Conservation (phyloP, 2,797 vertebrate genomes). For the Bradypodion pumilum region DNA sequence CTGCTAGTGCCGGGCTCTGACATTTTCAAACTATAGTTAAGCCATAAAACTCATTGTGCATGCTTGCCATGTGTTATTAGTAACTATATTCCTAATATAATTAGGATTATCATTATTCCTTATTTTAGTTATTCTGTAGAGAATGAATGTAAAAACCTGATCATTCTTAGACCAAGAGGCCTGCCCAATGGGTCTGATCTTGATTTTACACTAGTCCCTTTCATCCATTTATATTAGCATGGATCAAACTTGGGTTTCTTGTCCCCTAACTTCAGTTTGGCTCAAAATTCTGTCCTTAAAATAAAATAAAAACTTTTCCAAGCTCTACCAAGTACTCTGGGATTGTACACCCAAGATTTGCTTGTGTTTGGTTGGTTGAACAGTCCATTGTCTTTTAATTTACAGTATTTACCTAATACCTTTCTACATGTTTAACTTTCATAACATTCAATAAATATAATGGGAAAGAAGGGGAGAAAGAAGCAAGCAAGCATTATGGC, state of each 20-base stretch:
- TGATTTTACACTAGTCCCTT: too few relatives aligned
- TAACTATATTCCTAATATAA: slow-evolving; percentile 61
- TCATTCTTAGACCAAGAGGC: too few relatives aligned
- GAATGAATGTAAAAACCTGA: slow-evolving; percentile 64
- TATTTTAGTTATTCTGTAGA: slow-evolving; percentile 69
- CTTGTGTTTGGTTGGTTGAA: background rate
- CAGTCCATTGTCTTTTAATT: background rate
- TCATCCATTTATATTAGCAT: too few relatives aligned
- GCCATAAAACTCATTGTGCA: slow-evolving; percentile 18
- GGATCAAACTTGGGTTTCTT: too few relatives aligned
- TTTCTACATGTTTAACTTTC: background rate
- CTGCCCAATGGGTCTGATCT: too few relatives aligned
- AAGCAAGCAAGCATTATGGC: background rate
- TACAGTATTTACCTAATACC: background rate
- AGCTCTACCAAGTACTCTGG: background rate
- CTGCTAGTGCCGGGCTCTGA: too few relatives aligned
- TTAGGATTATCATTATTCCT: slow-evolving; percentile 63
- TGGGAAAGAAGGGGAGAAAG: background rate
- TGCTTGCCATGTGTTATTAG: slow-evolving; percentile 51
- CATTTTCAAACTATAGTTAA: too few relatives aligned
- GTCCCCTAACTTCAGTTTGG: too few relatives aligned
- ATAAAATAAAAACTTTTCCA: too few relatives aligned
- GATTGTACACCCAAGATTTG: background rate
- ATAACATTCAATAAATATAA: background rate
- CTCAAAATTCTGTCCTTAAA: too few relatives aligned